Percentiles rank a stretch among this genome's conserved stretches.
Evolutionary conservation across 2,888 invertebrate genomes (phyloP).

Genomic region (Eurois occulta): DNA sequence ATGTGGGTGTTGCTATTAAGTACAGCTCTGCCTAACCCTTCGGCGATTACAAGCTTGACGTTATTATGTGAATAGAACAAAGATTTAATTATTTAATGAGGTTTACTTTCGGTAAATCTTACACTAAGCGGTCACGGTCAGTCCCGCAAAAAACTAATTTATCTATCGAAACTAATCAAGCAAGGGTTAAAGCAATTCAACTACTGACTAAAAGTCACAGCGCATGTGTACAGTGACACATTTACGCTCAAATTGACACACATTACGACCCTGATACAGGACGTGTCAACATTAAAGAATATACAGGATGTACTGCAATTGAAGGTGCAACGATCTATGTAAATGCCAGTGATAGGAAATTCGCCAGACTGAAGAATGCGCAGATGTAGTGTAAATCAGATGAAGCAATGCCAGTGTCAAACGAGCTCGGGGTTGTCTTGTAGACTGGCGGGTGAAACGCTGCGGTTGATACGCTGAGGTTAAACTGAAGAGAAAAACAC

Average conservation of each 20-base stretch:
- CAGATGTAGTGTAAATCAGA: conserved; percentile 81
- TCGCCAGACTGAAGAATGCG: conserved; percentile 79
- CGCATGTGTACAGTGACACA: conserved; percentile 14
- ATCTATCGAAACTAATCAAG: background rate
- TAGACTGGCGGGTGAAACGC: conserved; percentile 47
- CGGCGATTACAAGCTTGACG: background rate
- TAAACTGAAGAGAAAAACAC: background rate
- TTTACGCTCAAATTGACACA: conserved; percentile 43
- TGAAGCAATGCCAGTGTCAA: conserved; percentile 68
- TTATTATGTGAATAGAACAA: background rate
- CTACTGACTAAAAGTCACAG: background rate
- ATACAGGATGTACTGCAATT: conserved; percentile 51
- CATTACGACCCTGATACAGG: conserved; percentile 30
- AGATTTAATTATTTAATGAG: background rate
- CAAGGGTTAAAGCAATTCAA: background rate
- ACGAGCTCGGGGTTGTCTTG: conserved; percentile 18
- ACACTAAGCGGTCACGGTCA: no score
- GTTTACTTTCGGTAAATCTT: background rate
- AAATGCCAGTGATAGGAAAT: conserved; percentile 76
- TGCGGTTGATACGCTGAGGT: conserved; percentile 28
- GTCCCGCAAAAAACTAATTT: background rate
- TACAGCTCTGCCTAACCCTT: background rate
- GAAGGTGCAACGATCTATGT: conserved; percentile 66
- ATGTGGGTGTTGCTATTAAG: no score
- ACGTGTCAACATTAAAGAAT: conserved; percentile 34